A percentile compares a stretch with the other conserved stretches of the same genome.
Conservation (phyloP, 2,797 vertebrate genomes). For the Novumbra hubbsi region DNA sequence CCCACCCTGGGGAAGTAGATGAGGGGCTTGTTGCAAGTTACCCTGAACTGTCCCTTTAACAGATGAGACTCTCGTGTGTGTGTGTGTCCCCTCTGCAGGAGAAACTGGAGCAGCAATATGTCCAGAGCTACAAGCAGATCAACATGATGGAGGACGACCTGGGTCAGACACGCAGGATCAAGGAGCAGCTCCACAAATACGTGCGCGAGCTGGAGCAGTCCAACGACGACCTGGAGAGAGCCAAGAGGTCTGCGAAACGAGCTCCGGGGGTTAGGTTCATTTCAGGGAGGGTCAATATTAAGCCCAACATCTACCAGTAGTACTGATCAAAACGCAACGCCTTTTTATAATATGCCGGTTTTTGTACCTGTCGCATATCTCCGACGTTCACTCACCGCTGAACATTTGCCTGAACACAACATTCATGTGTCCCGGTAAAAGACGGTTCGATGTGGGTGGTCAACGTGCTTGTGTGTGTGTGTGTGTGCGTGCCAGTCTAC, state of each 20-base stretch:
- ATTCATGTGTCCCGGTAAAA: too few relatives aligned
- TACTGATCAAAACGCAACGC: neutral
- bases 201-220: conserved; percentile 95
- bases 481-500: too few relatives aligned
- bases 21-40: too few relatives aligned
- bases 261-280: neutral
- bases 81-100: conserved; percentile 70
- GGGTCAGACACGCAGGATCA: conserved; percentile 90
- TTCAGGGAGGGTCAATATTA: neutral
- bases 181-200: conserved; percentile 95
- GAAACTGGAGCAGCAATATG: conserved; percentile 89
- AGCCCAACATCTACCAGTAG: conserved; percentile 4
- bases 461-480: too few relatives aligned
- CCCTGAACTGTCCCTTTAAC: too few relatives aligned
- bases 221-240: conserved; percentile 94
- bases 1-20: too few relatives aligned
- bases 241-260: conserved; percentile 82
- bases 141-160: conserved; percentile 92
- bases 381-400: neutral
- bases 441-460: too few relatives aligned
- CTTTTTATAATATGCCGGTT: too few relatives aligned
- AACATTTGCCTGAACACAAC: neutral
- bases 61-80: too few relatives aligned
- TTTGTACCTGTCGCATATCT: neutral
- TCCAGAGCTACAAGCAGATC: conserved; percentile 96